Percentiles rank a stretch among this genome's conserved stretches.
These are phyloP conservation scores for Dysmachus trigonus DNA, from an alignment of 2,888 invertebrate genomes.

Conservation along the genomic window DNA sequence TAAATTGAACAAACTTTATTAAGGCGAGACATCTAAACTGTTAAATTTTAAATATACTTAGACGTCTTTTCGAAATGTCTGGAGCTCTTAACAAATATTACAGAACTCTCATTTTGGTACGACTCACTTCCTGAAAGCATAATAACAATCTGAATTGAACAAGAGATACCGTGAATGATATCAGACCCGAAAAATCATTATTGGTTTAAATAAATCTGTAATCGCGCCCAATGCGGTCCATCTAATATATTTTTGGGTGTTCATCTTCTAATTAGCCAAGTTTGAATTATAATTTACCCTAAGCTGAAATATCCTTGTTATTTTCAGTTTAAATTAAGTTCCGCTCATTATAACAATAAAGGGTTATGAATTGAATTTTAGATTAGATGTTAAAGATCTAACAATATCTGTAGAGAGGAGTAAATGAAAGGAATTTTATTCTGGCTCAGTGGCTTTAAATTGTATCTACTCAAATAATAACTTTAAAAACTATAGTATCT, in stretches of 20 bases:
- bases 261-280: neutral
- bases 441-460: no score
- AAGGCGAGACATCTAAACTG: neutral
- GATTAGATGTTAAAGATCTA: neutral
- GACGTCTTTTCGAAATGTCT: no score
- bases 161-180: neutral
- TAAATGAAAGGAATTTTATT: no score
- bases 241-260: neutral
- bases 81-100: no score
- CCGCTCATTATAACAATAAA: neutral
- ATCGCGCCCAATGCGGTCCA: neutral
- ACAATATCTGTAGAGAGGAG: neutral
- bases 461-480: no score
- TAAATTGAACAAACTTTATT: neutral
- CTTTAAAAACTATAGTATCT: no score
- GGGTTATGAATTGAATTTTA: neutral
- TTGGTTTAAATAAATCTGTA: neutral
- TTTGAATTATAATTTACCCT: neutral
- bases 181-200: neutral
- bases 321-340: neutral
- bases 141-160: no score
- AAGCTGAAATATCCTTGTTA: neutral
- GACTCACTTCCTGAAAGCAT: no score
- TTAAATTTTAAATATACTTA: no score
- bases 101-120: no score